A percentile compares a stretch with the other conserved stretches of the same genome.
These are phyloP conservation scores for Anguilla obscura DNA, from an alignment of 2,797 vertebrate species.

Conservation along the genomic window DNA sequence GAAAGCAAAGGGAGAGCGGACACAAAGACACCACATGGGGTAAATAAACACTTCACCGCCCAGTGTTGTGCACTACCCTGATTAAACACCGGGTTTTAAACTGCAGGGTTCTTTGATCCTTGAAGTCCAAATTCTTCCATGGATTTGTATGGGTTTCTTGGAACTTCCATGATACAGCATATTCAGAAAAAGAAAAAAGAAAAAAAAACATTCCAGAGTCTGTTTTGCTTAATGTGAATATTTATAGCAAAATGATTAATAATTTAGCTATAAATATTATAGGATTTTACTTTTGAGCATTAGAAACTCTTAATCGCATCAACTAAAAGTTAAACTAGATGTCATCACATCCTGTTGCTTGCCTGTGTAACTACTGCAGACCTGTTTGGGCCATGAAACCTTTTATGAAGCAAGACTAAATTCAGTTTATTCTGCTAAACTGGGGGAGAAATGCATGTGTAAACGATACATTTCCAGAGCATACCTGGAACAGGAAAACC, in stretches of 20 bases:
- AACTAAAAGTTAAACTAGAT: slow-evolving; percentile 10
- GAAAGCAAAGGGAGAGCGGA: background rate
- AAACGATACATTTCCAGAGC: background rate
- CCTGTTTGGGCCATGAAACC: background rate
- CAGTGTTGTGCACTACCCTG: background rate
- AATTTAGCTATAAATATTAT: background rate
- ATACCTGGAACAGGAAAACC: background rate
- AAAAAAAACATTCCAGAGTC: slow-evolving; percentile 39
- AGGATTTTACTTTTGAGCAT: background rate
- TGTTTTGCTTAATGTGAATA: background rate
- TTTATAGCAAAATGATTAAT: background rate
- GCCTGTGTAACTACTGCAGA: slow-evolving; percentile 34
- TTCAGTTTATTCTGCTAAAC: background rate
- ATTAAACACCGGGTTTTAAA: slow-evolving; percentile 28
- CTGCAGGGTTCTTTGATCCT: slow-evolving; percentile 49
- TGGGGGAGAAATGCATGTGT: background rate
- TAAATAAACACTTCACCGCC: background rate
- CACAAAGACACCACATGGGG: background rate
- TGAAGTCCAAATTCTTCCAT: slow-evolving; percentile 60
- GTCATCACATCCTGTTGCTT: background rate
- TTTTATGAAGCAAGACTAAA: background rate
- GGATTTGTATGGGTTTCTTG: slow-evolving; percentile 66
- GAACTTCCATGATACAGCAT: slow-evolving; percentile 37
- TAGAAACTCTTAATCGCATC: too few species aligned
- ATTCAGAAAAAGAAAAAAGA: slow-evolving; percentile 2